These are phyloP conservation scores for Betta splendens DNA, from an alignment of 2,797 vertebrate species.

Conservation along the genomic window DNA sequence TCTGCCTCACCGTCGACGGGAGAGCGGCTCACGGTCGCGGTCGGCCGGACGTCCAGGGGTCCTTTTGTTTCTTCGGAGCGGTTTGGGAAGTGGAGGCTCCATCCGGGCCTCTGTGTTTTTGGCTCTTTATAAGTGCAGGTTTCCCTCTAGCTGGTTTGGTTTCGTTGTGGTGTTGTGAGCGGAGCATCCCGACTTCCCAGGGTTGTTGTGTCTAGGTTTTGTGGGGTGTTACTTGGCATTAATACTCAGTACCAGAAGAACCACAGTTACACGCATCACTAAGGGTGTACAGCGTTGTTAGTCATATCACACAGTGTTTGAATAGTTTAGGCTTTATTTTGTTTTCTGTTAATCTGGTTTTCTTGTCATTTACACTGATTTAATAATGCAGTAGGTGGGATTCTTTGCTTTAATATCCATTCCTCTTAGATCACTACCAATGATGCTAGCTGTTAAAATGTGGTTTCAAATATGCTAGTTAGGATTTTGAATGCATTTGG, in stretches of 20 bases:
- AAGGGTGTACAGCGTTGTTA: conserved; percentile 68
- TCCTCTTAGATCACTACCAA: conserved; percentile 76
- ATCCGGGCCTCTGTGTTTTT: conserved; percentile 60
- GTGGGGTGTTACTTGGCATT: conserved; percentile 75
- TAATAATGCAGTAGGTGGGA: conserved; percentile 74
- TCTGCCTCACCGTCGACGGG: conserved; percentile 46
- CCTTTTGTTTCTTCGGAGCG: conserved; percentile 26
- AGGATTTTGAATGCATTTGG: conserved; percentile 55
- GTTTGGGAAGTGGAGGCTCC: conserved; percentile 44
- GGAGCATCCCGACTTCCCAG: conserved; percentile 46
- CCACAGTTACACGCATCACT: conserved; percentile 68
- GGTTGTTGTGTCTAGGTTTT: conserved; percentile 77
- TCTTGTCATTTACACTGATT: conserved; percentile 77
- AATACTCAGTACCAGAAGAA: conserved; percentile 67
- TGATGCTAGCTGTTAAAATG: conserved; percentile 69
- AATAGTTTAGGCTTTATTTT: conserved; percentile 63
- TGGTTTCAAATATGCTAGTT: conserved; percentile 63
- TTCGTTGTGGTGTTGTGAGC: conserved; percentile 41
- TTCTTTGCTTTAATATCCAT: conserved; percentile 74
- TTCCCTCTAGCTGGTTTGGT: conserved; percentile 54
- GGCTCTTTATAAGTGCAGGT: conserved; percentile 55
- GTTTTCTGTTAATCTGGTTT: conserved; percentile 76
- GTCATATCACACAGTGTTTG: conserved; percentile 71
- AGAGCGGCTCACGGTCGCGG: conserved; percentile 48
- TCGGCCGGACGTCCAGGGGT: conserved; percentile 50